Conservation (phyloP, 2,888 invertebrate genomes). For the Drosophila mayaguana region DNA sequence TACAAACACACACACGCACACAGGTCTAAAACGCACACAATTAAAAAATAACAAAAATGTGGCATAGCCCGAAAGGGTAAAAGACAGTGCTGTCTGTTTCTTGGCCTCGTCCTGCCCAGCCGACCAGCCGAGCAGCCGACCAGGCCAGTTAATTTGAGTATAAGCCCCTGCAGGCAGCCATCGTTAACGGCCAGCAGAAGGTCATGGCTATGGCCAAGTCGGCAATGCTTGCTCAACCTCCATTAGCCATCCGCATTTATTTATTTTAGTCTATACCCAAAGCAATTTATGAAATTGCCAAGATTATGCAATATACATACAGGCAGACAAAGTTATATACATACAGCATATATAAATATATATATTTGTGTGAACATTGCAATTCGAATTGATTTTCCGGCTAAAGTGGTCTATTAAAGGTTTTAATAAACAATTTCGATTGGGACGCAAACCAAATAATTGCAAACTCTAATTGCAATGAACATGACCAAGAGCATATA, state of each 20-base stretch:
- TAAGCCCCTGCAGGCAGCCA: conserved; percentile 21
- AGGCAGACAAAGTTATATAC: background rate
- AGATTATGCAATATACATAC: conserved; percentile 18
- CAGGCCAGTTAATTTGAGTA: conserved; percentile 46
- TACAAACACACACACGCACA: conserved; percentile 13
- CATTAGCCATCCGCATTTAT: background rate
- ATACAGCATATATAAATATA: background rate
- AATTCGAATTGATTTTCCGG: conserved; percentile 38
- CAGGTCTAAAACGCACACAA: conserved; percentile 50
- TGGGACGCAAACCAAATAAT: conserved; percentile 1
- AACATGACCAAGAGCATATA: conserved; percentile 1
- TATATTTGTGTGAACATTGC: conserved; percentile 3
- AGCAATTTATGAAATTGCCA: conserved; percentile 40
- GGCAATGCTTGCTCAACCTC: conserved; percentile 2
- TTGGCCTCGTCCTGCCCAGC: conserved; percentile 22
- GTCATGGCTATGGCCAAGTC: conserved; percentile 4
- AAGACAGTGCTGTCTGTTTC: conserved; percentile 3
- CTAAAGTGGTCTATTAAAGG: conserved; percentile 27
- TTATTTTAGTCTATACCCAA: background rate
- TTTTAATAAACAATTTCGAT: conserved; percentile 11
- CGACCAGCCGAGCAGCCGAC: conserved; percentile 10
- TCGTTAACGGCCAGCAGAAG: conserved; percentile 6
- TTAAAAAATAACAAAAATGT: conserved; percentile 77
- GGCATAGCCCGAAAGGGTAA: conserved; percentile 35
- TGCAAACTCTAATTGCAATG: conserved; percentile 10